A percentile compares a stretch with the other conserved stretches of the same genome.
phyloP scores from a whole-genome alignment of 2,113 vertebrate species.

The Bubo blakistoni region DNA sequence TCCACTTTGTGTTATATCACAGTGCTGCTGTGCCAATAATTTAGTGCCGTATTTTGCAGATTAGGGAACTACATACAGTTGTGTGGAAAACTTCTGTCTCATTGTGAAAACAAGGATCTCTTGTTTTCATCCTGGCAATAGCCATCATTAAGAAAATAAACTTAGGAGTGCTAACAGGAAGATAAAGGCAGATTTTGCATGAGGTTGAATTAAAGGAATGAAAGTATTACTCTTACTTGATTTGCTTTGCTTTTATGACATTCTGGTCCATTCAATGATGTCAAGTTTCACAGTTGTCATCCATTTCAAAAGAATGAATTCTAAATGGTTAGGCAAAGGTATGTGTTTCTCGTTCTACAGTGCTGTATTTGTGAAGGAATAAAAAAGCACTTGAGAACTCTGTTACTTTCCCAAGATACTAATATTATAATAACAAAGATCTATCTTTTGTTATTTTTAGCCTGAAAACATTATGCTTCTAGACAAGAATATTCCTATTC shows the following conservation, averaged over 20 bases:
- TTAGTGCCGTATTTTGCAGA: not conserved
- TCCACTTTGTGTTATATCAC: not conserved
- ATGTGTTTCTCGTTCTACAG: not conserved
- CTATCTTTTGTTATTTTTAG: conserved; percentile 68
- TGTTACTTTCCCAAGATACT: not conserved
- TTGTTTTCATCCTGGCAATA: not conserved
- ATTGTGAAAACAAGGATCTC: not conserved
- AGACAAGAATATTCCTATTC: conserved; percentile 84
- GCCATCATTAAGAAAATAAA: not conserved
- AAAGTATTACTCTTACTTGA: not conserved
- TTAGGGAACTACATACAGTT: not conserved
- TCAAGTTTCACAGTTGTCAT: not conserved
- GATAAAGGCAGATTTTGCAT: not conserved
- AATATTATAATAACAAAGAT: not conserved
- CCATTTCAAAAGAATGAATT: not conserved
- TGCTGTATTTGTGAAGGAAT: not conserved
- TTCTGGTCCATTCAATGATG: not conserved
- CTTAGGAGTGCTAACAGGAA: not conserved
- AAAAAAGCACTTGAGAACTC: not conserved
- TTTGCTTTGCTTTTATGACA: not conserved
- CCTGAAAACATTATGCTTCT: conserved; percentile 99
- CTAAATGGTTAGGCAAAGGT: not conserved
- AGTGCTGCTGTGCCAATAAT: not conserved
- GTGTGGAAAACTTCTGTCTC: not conserved
- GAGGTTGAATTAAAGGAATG: not conserved